These are phyloP conservation scores for Neotoma lepida DNA, from an alignment of 2,113 vertebrate species.

Conservation along the genomic window DNA sequence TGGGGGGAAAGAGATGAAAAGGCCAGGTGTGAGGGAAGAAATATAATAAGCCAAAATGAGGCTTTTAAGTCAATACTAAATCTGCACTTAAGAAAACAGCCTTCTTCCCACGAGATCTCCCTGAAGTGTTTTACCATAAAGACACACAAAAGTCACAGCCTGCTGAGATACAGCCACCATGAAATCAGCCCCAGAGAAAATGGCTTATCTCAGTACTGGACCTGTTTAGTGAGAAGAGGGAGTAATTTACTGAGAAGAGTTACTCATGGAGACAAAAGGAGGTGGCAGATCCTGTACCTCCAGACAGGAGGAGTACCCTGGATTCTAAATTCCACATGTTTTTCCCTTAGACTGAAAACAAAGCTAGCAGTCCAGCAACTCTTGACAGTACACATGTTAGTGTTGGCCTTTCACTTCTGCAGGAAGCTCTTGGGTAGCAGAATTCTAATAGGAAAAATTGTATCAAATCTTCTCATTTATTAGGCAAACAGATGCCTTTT, in stretches of 20 bases:
- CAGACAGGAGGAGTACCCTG: background rate
- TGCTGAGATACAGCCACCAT: background rate
- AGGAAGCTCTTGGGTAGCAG: too few relatives aligned
- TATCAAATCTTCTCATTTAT: background rate
- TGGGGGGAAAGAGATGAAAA: background rate
- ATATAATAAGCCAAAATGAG: background rate
- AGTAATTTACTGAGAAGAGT: accelerated
- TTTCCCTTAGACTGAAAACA: background rate
- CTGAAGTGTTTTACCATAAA: background rate
- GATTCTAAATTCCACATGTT: too few relatives aligned
- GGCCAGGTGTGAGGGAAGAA: background rate
- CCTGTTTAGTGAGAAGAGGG: background rate
- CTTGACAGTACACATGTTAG: background rate
- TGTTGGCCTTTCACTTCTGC: background rate
- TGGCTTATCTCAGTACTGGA: accelerated
- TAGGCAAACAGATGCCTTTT: background rate
- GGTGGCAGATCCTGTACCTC: accelerated
- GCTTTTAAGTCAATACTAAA: background rate
- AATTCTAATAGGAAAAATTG: background rate
- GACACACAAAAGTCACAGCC: background rate
- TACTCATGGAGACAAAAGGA: accelerated
- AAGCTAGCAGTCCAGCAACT: accelerated
- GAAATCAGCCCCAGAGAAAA: background rate
- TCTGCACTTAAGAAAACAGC: background rate
- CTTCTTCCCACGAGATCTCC: background rate